Percentiles rank a stretch among this genome's conserved stretches.
Conservation (phyloP, 2,888 invertebrate species). For the Diaprepes abbreviatus region DNA sequence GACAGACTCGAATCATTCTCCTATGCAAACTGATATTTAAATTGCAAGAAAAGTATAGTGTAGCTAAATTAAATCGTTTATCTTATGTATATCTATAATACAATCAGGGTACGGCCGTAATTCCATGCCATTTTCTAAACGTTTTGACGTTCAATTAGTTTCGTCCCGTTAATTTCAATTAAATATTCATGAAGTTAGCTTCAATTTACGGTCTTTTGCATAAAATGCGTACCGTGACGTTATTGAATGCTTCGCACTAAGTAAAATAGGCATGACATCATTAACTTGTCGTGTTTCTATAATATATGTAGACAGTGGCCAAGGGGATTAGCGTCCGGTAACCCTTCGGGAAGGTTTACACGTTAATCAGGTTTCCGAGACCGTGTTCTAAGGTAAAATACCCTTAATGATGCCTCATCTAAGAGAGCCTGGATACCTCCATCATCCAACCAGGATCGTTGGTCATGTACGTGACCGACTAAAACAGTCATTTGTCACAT, state of each 20-base stretch:
- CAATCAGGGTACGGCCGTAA: constrained; percentile 24
- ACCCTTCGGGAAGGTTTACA: no score
- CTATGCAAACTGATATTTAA: constrained; percentile 14
- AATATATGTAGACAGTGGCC: no score
- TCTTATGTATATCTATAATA: constrained; percentile 34
- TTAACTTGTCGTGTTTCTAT: constrained; percentile 22
- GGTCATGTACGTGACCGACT: no score
- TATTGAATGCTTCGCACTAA: constrained; percentile 34
- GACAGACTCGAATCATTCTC: neutral
- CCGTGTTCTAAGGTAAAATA: no score
- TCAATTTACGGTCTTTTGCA: constrained; percentile 39
- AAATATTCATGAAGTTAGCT: constrained; percentile 43
- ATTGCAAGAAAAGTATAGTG: constrained; percentile 22
- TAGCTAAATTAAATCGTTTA: constrained; percentile 33
- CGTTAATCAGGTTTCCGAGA: no score
- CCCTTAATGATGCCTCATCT: no score
- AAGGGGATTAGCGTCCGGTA: no score
- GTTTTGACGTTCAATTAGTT: constrained; percentile 46
- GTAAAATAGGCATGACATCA: constrained; percentile 42
- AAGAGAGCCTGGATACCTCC: no score
- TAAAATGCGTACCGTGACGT: constrained; percentile 32
- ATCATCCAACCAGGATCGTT: no score
- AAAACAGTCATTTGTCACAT: no score
- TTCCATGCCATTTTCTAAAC: constrained; percentile 37
- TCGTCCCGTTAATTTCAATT: constrained; percentile 47